These are phyloP conservation scores for Eonycteris spelaea DNA, from an alignment of 2,113 vertebrate species.

Conservation along the genomic window DNA sequence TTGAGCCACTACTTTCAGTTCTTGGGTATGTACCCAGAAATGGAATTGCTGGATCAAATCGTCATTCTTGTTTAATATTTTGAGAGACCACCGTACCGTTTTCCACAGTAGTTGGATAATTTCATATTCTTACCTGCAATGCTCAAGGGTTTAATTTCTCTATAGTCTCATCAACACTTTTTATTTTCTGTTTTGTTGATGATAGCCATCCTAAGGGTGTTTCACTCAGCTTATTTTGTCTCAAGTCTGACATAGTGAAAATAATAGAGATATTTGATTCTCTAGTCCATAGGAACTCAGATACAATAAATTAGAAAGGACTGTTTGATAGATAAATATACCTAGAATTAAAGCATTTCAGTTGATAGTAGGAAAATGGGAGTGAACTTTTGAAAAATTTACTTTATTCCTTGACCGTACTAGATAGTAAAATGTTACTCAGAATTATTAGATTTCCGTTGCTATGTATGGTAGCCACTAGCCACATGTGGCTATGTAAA, in stretches of 20 bases:
- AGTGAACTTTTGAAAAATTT: neutral
- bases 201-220: neutral
- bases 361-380: neutral
- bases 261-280: neutral
- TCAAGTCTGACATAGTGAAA: neutral
- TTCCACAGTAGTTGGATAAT: neutral
- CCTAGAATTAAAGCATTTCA: neutral
- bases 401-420: neutral
- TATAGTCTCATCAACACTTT: neutral
- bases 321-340: neutral
- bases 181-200: neutral
- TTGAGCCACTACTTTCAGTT: neutral
- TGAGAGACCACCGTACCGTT: neutral
- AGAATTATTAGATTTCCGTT: neutral
- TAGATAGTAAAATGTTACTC: neutral
- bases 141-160: neutral
- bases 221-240: neutral
- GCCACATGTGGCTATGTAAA: neutral
- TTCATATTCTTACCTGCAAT: neutral
- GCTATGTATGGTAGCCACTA: neutral
- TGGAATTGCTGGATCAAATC: neutral
- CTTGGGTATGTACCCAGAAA: neutral
- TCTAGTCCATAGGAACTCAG: neutral
- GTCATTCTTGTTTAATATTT: neutral
- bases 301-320: neutral